Conservation (phyloP, 2,888 invertebrate genomes). For the Leucozona laternaria region DNA sequence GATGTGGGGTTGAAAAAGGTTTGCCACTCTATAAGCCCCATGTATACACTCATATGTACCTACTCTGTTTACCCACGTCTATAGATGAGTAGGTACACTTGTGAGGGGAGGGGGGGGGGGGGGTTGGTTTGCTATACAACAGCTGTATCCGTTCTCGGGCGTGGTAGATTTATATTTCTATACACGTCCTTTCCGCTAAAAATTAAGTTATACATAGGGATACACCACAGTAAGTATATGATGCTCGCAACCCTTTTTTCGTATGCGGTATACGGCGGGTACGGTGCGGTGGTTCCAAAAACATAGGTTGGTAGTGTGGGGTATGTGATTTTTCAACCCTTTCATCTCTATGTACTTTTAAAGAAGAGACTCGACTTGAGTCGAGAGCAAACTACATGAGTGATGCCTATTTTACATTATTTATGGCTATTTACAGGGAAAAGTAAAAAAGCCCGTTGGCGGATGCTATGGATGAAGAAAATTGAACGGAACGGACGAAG, state of each 20-base stretch:
- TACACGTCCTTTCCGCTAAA: constrained; percentile 51
- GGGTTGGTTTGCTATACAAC: neutral
- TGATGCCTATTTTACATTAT: constrained; percentile 76
- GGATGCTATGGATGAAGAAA: neutral
- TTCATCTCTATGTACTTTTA: constrained; percentile 43
- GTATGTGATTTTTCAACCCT: constrained; percentile 69
- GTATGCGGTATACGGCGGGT: too few species aligned
- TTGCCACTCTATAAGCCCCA: constrained; percentile 24
- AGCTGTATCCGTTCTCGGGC: constrained; percentile 61
- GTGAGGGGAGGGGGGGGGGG: neutral
- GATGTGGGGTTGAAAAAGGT: constrained; percentile 17
- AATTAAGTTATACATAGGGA: constrained; percentile 62
- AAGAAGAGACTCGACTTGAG: constrained; percentile 2
- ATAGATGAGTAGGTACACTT: neutral
- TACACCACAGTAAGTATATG: constrained; percentile 23
- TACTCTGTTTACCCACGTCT: constrained; percentile 6
- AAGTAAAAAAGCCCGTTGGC: constrained; percentile 25
- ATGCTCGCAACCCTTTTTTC: constrained; percentile 61
- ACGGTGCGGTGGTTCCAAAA: neutral
- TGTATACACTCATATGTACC: constrained; percentile 57
- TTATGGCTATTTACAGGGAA: constrained; percentile 67
- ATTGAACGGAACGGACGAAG: neutral
- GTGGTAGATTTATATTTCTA: constrained; percentile 70
- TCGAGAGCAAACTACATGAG: constrained; percentile 64
- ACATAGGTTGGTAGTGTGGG: constrained; percentile 3